Evolutionary conservation across 2,797 vertebrate species (phyloP).

Genomic region (Alcedo quadribrachys): DNA sequence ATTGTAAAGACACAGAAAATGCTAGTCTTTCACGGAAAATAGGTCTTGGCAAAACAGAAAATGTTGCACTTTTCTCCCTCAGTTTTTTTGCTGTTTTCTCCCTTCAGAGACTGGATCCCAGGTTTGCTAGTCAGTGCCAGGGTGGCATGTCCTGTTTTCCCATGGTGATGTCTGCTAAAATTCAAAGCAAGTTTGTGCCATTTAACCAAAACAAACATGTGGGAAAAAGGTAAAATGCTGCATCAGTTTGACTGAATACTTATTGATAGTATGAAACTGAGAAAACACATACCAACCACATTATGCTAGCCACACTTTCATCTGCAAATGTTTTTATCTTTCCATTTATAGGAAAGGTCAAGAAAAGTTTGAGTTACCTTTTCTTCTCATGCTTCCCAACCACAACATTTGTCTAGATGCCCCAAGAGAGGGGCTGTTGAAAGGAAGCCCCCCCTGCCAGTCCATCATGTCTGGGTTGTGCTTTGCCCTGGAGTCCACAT

Average conservation of each 20-base stretch:
- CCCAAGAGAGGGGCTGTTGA: not conserved
- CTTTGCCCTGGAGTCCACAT: not conserved
- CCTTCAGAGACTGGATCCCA: not conserved
- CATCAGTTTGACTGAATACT: not conserved
- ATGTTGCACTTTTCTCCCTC: not conserved
- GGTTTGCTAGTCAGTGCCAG: not conserved
- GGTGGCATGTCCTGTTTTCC: not conserved
- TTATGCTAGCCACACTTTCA: not conserved
- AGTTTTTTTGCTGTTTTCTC: not conserved
- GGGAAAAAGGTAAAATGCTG: not conserved
- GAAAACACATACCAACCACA: not conserved
- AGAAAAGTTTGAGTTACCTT: constrained; percentile 7
- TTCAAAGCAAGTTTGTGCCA: not conserved
- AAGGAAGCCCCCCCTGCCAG: not conserved
- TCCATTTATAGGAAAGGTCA: constrained; percentile 43
- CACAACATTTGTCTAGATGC: constrained; percentile 13
- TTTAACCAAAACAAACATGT: not conserved
- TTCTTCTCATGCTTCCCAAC: not conserved
- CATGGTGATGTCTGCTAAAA: not conserved
- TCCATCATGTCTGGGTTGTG: rapidly evolving
- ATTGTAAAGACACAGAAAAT: not conserved
- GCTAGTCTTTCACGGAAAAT: not conserved
- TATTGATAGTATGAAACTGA: not conserved
- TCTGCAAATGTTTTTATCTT: not conserved
- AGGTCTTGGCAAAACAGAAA: not conserved